A percentile compares a stretch with the other conserved stretches of the same genome.
Evolutionary conservation across 2,797 vertebrate genomes (phyloP).

Genomic region (Sebastes vulpes): DNA sequence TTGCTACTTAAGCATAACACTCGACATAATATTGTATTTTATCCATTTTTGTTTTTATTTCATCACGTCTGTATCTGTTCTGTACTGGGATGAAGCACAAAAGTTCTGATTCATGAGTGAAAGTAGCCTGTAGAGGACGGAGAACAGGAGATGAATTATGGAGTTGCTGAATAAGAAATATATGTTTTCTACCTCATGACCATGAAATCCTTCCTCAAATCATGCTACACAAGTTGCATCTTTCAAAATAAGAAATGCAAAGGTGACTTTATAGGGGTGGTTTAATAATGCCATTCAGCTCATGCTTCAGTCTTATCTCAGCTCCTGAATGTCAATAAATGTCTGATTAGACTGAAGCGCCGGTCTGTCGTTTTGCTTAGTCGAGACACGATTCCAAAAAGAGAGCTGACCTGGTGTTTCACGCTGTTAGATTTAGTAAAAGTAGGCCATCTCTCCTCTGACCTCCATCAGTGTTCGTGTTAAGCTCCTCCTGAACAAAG

Average conservation of each 20-base stretch:
- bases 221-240: neutral
- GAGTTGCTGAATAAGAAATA: constrained; percentile 6
- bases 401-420: constrained; percentile 45
- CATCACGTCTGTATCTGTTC: constrained; percentile 1
- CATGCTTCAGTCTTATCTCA: neutral
- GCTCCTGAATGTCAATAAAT: constrained; percentile 16
- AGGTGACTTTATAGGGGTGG: neutral
- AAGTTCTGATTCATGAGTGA: constrained; percentile 4
- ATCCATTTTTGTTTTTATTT: neutral
- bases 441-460: constrained; percentile 68
- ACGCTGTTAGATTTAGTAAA: constrained; percentile 43
- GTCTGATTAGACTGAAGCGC: neutral
- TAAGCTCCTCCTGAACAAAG: constrained; percentile 48
- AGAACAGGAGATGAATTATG: constrained; percentile 32
- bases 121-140: constrained; percentile 2
- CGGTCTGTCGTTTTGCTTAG: constrained; percentile 10
- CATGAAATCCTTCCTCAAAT: neutral
- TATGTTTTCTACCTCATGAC: constrained; percentile 28
- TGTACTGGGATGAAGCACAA: neutral
- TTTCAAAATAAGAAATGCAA: neutral
- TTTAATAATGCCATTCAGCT: neutral
- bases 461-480: constrained; percentile 54
- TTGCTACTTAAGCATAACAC: neutral
- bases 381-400: constrained; percentile 16
- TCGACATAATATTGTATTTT: neutral